These are phyloP conservation scores for Aplocera efformata DNA, from an alignment of 2,888 invertebrate genomes.

Conservation along the genomic window DNA sequence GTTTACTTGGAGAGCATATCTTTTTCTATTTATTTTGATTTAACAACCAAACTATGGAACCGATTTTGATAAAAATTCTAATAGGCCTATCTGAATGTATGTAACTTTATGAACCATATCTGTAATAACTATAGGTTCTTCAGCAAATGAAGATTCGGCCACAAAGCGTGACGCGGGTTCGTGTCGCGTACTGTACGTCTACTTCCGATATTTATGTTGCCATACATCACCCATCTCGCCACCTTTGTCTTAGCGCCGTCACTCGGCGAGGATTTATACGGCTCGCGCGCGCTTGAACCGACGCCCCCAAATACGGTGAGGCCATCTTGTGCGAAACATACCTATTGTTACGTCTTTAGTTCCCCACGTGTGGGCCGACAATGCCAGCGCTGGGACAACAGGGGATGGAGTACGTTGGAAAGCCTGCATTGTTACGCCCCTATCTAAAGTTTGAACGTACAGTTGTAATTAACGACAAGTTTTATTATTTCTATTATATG, in stretches of 20 bases:
- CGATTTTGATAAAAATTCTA: too few species aligned
- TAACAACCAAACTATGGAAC: too few species aligned
- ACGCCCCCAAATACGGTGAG: slow-evolving; percentile 2
- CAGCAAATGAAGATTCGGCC: too few species aligned
- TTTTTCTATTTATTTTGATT: too few species aligned
- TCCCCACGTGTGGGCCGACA: slow-evolving; percentile 5
- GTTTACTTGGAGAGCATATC: too few species aligned
- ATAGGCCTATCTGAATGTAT: too few species aligned
- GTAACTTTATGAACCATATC: too few species aligned
- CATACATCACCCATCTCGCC: slow-evolving; percentile 23
- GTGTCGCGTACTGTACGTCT: background rate
- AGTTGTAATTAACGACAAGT: too few species aligned
- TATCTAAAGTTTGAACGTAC: slow-evolving; percentile 1
- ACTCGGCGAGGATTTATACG: slow-evolving; percentile 18
- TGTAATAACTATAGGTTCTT: too few species aligned
- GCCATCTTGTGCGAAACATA: slow-evolving; percentile 6
- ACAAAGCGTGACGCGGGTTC: too few species aligned
- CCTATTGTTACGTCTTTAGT: slow-evolving; percentile 9
- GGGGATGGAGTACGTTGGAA: background rate
- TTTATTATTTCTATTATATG: background rate
- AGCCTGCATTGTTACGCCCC: slow-evolving; percentile 7
- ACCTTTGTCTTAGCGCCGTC: slow-evolving; percentile 25
- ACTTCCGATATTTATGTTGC: slow-evolving; percentile 13
- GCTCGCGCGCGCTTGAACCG: slow-evolving; percentile 9
- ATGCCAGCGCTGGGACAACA: background rate